A percentile compares a stretch with the other conserved stretches of the same genome.
phyloP scores from a whole-genome alignment of 92 coral and sea anemone genomes.

The Paragorgia papillata region DNA sequence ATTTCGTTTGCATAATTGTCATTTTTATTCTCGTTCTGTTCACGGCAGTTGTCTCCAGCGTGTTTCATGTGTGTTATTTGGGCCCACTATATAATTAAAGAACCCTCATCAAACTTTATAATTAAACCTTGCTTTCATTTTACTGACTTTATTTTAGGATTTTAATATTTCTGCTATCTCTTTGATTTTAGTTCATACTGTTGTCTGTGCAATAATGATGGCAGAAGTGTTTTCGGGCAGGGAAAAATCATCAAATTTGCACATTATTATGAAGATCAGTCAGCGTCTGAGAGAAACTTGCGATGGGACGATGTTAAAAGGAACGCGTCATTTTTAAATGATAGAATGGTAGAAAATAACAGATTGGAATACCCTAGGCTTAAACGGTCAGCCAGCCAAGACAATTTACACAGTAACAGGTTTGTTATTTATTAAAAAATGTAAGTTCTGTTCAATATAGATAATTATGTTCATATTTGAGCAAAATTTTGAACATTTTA shows the following conservation, averaged over 20 bases:
- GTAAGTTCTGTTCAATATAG: no score
- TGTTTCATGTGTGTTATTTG: no score
- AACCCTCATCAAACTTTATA: no score
- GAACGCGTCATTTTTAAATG: not conserved
- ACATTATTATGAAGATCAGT: constrained; percentile 26
- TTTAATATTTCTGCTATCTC: not conserved
- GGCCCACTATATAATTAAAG: no score
- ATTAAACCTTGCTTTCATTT: no score
- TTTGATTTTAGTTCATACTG: constrained; percentile 66
- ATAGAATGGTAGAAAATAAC: constrained; percentile 27
- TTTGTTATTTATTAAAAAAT: not conserved
- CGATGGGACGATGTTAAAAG: constrained; percentile 4
- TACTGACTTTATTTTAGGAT: not conserved
- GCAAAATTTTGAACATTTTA: no score
- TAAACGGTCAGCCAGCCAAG: constrained; percentile 40
- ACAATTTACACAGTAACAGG: constrained; percentile 7
- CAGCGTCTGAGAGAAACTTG: not conserved
- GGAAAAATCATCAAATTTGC: constrained; percentile 87
- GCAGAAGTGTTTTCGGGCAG: constrained; percentile 81
- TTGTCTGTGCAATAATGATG: constrained; percentile 82
- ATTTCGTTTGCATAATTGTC: no score
- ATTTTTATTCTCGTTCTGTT: no score
- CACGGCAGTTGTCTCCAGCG: no score
- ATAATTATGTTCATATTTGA: no score
- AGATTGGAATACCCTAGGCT: constrained; percentile 18